phyloP scores from a whole-genome alignment of 2,797 vertebrate genomes.

The Ctenochaetus hawaiiensis region DNA sequence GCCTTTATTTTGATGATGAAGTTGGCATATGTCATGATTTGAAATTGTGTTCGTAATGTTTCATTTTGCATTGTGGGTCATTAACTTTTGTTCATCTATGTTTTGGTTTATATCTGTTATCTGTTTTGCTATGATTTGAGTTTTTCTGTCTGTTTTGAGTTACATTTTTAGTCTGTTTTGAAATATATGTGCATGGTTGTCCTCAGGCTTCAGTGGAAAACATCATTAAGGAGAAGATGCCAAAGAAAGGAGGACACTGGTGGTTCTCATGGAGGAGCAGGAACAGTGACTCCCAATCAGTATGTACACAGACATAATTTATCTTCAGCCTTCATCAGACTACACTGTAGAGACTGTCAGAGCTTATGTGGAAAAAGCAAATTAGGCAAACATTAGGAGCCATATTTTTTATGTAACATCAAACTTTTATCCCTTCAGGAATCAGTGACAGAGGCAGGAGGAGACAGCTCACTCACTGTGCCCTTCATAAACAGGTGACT shows the following conservation, averaged over 20 bases:
- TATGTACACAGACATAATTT: conserved; percentile 72
- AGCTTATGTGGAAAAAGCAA: no score
- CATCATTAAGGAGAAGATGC: conserved; percentile 99
- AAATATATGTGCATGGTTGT: conserved; percentile 89
- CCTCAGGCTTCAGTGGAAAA: conserved; percentile 95
- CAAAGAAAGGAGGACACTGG: conserved; percentile 96
- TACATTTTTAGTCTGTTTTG: conserved; percentile 82
- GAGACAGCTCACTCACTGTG: conserved; percentile 75
- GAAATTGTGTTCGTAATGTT: conserved; percentile 22
- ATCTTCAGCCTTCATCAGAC: no score
- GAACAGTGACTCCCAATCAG: conserved; percentile 92
- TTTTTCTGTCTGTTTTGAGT: conserved; percentile 57
- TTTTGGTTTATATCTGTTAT: conserved; percentile 32
- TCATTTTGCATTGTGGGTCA: conserved; percentile 13
- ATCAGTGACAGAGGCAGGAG: conserved; percentile 83
- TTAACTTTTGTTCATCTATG: conserved; percentile 11
- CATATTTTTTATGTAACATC: no score
- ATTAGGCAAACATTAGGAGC: no score
- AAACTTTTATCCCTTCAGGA: conserved; percentile 83
- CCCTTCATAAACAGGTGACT: conserved; percentile 86
- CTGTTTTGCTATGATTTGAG: conserved; percentile 45
- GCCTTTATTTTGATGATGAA: conserved; percentile 1
- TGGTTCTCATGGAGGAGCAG: conserved; percentile 98
- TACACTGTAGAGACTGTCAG: no score
- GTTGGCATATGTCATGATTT: conserved; percentile 31